Base-by-base conservation (phyloP, 2,888 invertebrate genomes). In the Nineta flava region DNA sequence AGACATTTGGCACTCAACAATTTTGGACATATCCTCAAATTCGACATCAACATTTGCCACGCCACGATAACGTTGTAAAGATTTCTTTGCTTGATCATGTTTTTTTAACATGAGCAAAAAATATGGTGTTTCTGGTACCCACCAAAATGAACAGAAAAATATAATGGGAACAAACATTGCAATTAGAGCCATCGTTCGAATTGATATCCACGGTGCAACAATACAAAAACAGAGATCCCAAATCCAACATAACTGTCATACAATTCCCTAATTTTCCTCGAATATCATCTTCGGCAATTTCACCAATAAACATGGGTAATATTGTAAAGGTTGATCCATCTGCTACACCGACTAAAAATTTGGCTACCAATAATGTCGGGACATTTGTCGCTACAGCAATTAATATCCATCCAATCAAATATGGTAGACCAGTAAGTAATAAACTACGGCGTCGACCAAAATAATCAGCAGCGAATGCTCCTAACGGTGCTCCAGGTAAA, bases 101-200 rank as follows among this genome's bases (percentile, higher is more conserved):
- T 64, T 61, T 7, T 63, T 62, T 45, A 63, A 66, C 34, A 68
- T 65, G 31, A 71, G 61, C 52, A 66, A 61, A 54, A 65, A 72
- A 48, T 75, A 69, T 0, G 79, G 79, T 1, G 76, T 73, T 67
- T 84, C 83, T 13, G 83, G 83, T 61, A 82, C 70, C 60, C 74
- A 74, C 34, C 74, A 62, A 61, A 80, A 76, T 9, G 72, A 65
- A 15, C 74, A 50, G 43, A 79, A 65, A 58, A 79, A 76, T 43
- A 75, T 59, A 26, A 77, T 60, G 7, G 80, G 76, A 50, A 79
- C 68, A 52, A 72, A 61, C 55, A 76, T 67, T 59, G 77, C 78
- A 61, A 77, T 70, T 48, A 69, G 63, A 53, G 75, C 76, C 54
- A 77, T 67, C n/a, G 64, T 63, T 55, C 65, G 66, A 65, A 77